Evolutionary conservation across 2,797 vertebrate genomes (phyloP), one percentile per base, ranked within the genome.

Genomic region (Enteromius fasciolatus): DNA sequence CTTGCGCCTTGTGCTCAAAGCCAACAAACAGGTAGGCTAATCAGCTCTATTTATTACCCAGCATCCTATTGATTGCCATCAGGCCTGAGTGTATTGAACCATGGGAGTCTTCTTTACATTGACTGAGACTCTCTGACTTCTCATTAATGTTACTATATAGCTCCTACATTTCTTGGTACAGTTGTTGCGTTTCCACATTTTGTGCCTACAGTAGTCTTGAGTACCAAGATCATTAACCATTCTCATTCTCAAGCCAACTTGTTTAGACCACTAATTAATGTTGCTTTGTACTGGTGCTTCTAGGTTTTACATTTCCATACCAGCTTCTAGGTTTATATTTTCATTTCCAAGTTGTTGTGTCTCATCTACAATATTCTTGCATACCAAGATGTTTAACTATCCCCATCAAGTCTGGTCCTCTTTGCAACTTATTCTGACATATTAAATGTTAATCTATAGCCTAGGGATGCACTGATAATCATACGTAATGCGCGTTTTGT

Each of bases 21-120:
- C 97, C 67, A 99, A 99, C 93, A 99, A 99, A 85, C 98, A 99
- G 97, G 98, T 98, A 91, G 87, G 85, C 28, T 80, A 25, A 72
- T 76, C 39, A 10, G 28, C 41, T 61, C 31, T 78, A 23, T 77
- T 72, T 68, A 64, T 69, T 66, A 72, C 63, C 67, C 17, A 57
- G 70, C 57, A 12, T 25, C 12, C 23, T 63, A 84, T 82, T 80
- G 70, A 80, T 80, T 23, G 33, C n/a, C 23, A n/a, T 83, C 63
- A 31, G 50, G 64, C 46, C 74, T 69, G 73, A 25, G 64, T 61
- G 52, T 61, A 76, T 48, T 69, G 52, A 74, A 57, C 76, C 36
- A 14, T 67, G 28, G 44, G 72, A 66, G 46, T 57, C 20, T 10
- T 57, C 20, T 10, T 52, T 41, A 75, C 25, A 66, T 39, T 75